phyloP scores from a whole-genome alignment of 2,888 invertebrate species.

The Callyntrura guangdongensis region DNA sequence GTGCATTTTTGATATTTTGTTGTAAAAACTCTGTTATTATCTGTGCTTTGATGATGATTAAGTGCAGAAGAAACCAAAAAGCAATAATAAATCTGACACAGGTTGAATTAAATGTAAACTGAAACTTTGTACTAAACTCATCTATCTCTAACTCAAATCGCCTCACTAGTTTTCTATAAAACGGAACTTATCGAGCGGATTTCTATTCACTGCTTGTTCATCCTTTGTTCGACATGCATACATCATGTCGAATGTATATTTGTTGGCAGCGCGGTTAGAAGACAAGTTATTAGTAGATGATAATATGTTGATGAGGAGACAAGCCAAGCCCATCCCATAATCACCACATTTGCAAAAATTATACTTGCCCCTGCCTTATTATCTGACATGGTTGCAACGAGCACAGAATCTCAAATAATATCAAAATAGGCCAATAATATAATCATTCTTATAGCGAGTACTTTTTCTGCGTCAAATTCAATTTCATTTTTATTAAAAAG shows the following conservation, averaged over 20 bases:
- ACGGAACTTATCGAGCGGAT: constrained; percentile 56
- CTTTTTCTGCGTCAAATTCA: not conserved
- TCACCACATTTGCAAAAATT: constrained; percentile 1
- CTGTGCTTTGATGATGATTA: not conserved
- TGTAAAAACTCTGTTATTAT: not conserved
- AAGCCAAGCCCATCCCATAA: constrained; percentile 37
- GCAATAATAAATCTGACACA: constrained; percentile 54
- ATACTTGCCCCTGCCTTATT: not conserved
- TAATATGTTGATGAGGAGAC: not conserved
- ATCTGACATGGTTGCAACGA: not conserved
- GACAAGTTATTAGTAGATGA: not conserved
- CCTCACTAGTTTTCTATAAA: constrained; percentile 37
- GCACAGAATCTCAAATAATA: not conserved
- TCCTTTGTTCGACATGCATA: not conserved
- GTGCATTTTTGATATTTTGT: not conserved
- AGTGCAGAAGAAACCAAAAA: constrained; percentile 6
- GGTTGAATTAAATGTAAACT: constrained; percentile 40
- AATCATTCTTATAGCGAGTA: not conserved
- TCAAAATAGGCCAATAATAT: not conserved
- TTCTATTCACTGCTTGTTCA: constrained; percentile 38
- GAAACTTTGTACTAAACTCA: constrained; percentile 26
- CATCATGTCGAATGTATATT: not conserved
- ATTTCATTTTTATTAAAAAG: constrained; percentile 22
- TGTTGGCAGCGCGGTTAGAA: not conserved
- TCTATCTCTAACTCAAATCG: not conserved